phyloP scores from a whole-genome alignment of 2,888 invertebrate species.

The Nephrotoma flavescens region DNA sequence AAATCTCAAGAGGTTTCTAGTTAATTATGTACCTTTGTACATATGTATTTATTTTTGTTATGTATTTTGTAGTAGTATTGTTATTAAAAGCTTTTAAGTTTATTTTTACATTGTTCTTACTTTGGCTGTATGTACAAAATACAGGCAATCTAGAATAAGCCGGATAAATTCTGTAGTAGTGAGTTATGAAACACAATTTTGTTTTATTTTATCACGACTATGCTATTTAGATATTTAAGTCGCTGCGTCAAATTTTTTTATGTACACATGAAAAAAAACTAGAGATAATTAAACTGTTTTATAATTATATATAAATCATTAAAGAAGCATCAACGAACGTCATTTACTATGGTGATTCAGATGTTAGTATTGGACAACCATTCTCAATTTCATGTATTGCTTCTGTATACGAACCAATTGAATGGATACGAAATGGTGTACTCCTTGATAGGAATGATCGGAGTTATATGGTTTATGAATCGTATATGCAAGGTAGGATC shows the following conservation, averaged over 20 bases:
- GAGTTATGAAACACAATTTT: neutral
- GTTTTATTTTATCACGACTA: neutral
- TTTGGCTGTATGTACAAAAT: neutral
- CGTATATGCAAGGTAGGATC: neutral
- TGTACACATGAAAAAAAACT: neutral
- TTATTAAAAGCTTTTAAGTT: neutral
- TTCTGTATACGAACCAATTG: conserved; percentile 27
- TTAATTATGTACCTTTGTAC: neutral
- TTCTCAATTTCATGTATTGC: conserved; percentile 30
- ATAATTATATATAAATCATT: neutral
- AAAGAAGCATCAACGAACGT: conserved; percentile 1
- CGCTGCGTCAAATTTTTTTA: neutral
- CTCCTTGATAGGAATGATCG: conserved; percentile 20
- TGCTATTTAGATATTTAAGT: neutral
- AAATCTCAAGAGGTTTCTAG: neutral
- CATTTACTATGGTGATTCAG: conserved; percentile 27
- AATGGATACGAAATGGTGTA: conserved; percentile 29
- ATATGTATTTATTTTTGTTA: neutral
- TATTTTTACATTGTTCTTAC: neutral
- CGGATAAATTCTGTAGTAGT: neutral
- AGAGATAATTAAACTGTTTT: neutral
- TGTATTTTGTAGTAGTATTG: neutral
- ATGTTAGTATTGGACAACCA: conserved; percentile 27
- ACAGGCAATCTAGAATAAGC: neutral
- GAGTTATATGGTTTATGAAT: neutral